Percentiles rank a stretch among this genome's conserved stretches.
phyloP scores from a whole-genome alignment of 2,113 vertebrate genomes.

The Polypterus senegalus region DNA sequence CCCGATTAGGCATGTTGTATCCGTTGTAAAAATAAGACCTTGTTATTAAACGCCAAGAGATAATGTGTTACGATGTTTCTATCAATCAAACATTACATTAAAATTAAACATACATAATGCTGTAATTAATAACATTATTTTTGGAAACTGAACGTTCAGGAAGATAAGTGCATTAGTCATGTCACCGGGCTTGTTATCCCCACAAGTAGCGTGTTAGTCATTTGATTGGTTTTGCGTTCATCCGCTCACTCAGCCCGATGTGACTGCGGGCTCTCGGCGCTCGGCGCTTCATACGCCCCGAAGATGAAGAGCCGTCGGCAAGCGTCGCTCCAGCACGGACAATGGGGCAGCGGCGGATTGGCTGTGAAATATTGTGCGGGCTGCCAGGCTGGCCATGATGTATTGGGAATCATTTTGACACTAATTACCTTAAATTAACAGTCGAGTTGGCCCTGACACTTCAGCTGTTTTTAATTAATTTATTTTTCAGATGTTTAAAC shows the following conservation, averaged over 20 bases:
- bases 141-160: no score
- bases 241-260: conserved; percentile 1
- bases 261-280: neutral
- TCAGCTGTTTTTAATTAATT: conserved; percentile 48
- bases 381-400: conserved; percentile 55
- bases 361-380: conserved; percentile 51
- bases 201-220: conserved; percentile 2
- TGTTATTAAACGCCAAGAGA: no score
- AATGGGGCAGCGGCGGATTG: conserved; percentile 44
- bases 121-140: no score
- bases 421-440: conserved; percentile 72
- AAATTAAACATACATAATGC: no score
- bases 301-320: conserved; percentile 2
- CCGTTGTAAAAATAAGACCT: no score
- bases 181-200: no score
- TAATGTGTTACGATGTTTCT: no score
- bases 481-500: conserved; percentile 53
- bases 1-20: no score
- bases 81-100: no score
- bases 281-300: neutral
- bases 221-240: conserved; percentile 13
- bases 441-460: conserved; percentile 64
- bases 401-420: conserved; percentile 61
- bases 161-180: no score
- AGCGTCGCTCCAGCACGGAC: conserved; percentile 8